These are phyloP conservation scores for Lepeophtheirus nordmannii DNA, from an alignment of 2,888 invertebrate genomes.

Conservation along the genomic window DNA sequence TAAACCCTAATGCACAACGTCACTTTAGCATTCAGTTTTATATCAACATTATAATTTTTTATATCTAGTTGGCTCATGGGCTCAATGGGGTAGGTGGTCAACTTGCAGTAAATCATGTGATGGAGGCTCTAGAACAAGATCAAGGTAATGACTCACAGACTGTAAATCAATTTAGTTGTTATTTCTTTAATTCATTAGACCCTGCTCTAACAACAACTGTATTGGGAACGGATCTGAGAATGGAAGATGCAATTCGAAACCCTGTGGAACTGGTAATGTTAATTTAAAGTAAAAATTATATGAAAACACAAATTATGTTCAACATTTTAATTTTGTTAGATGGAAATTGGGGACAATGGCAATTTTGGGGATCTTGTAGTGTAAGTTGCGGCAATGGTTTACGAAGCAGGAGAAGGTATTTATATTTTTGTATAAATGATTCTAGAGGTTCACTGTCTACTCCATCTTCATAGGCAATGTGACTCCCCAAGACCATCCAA, in stretches of 20 bases:
- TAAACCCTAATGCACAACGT: neutral
- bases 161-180: neutral
- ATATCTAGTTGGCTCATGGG: neutral
- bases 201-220: neutral
- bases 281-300: neutral
- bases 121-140: neutral
- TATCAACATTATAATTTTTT: neutral
- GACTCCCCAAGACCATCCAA: neutral
- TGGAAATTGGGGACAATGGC: neutral
- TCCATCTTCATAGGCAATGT: neutral
- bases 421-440: no score
- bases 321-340: neutral
- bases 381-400: neutral
- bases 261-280: neutral
- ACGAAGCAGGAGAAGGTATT: neutral
- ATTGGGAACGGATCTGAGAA: neutral
- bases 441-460: no score
- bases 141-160: neutral
- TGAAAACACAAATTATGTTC: neutral
- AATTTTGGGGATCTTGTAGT: conserved; percentile 1
- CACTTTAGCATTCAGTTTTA: neutral
- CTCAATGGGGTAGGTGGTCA: neutral
- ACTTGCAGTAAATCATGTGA: conserved; percentile 1
- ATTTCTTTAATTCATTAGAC: neutral
- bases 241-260: neutral